phyloP scores from a whole-genome alignment of 2,888 invertebrate species.

The Cremastobaeus sp. region DNA sequence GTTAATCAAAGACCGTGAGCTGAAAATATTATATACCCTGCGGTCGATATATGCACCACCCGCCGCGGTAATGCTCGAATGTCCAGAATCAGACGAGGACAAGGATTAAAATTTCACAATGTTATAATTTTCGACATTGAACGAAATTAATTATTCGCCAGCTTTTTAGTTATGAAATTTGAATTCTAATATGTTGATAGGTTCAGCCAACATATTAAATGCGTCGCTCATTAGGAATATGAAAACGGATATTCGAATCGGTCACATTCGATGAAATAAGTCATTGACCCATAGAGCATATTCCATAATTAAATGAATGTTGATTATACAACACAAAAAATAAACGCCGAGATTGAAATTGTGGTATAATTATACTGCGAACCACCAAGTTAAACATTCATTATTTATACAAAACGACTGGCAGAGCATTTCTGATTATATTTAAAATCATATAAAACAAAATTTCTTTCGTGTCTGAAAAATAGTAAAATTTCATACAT shows the following conservation, averaged over 20 bases:
- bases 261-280: constrained; percentile 30
- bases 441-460: background rate
- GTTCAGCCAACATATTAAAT: no score
- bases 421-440: background rate
- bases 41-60: constrained; percentile 12
- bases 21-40: constrained; percentile 39
- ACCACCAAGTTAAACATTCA: background rate
- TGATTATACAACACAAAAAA: constrained; percentile 35
- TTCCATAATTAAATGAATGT: constrained; percentile 39
- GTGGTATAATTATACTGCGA: constrained; percentile 22
- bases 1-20: constrained; percentile 70
- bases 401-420: constrained; percentile 14
- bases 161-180: background rate
- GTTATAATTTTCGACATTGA: no score
- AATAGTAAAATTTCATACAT: no score
- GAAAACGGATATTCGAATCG: constrained; percentile 37
- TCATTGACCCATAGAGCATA: constrained; percentile 30
- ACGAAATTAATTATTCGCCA: no score
- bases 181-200: no score
- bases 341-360: constrained; percentile 14
- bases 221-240: constrained; percentile 6
- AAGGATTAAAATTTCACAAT: no score
- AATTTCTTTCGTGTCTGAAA: background rate
- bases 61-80: constrained; percentile 16
- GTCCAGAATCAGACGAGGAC: constrained; percentile 1